Evolutionary conservation across 1,140 invertebrate species (phyloP).

Genomic region (Druon quercuslanigerum): DNA sequence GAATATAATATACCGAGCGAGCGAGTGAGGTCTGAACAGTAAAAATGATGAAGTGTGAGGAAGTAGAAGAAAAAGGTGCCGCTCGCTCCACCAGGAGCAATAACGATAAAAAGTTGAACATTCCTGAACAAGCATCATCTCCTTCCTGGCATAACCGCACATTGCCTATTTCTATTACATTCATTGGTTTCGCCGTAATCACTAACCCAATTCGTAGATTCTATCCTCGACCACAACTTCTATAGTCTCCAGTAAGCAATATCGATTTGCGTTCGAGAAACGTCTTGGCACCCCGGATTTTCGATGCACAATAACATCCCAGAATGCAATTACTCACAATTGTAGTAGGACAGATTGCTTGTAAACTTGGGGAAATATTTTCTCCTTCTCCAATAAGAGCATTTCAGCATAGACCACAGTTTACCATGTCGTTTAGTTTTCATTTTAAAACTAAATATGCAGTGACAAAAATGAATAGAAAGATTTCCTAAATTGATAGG

Average conservation of each 20-base stretch:
- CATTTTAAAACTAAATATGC: too few species aligned
- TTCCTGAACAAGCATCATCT: neutral
- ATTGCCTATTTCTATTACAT: conserved; percentile 22
- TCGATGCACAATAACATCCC: conserved; percentile 16
- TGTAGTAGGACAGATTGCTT: conserved; percentile 11
- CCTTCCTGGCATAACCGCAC: neutral
- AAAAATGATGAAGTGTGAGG: neutral
- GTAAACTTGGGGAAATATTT: neutral
- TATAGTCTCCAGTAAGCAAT: neutral
- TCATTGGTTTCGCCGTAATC: conserved; percentile 14
- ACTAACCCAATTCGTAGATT: neutral
- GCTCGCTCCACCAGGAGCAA: neutral
- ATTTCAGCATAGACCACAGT: too few species aligned
- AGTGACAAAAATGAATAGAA: too few species aligned
- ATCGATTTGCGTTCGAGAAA: conserved; percentile 14
- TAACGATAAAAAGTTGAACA: neutral
- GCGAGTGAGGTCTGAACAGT: neutral
- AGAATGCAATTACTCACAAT: conserved; percentile 10
- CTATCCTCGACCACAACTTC: too few species aligned
- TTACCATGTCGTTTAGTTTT: too few species aligned
- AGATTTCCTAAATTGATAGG: too few species aligned
- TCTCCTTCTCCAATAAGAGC: conserved; percentile 4
- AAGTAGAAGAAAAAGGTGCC: neutral
- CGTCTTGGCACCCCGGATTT: conserved; percentile 4
- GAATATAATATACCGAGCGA: conserved; percentile 10